Base-by-base conservation (phyloP, 2,888 invertebrate genomes). In the Hydroisotoma schaefferi region DNA sequence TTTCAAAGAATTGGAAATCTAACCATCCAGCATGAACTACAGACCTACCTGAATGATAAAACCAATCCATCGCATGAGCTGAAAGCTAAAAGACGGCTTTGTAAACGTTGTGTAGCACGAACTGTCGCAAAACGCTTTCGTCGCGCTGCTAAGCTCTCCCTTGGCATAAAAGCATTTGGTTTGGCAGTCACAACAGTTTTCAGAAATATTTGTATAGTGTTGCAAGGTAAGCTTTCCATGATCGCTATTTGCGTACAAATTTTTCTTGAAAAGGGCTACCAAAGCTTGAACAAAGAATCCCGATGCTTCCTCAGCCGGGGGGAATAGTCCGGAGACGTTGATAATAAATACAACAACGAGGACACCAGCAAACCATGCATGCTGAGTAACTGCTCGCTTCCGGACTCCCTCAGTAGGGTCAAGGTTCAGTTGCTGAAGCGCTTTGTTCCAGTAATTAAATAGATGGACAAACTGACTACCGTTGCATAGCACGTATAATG, bases 361-460 rank as follows among this genome's bases (percentile, higher is more conserved):
- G 15, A 59, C 18, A 1, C 48, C 15, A 2, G 28, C 48, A 47
- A 59, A 59, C 10, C 54, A 29, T 3, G 48, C 43, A n/a, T 25
- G 18, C 8, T 48, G 54, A 2, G 40, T 37, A 4, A 59, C 40
- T 22, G 20, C 27, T 2, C n/a, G 15, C 4, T 20, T 5, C 1
- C 29, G 28, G 47, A 55, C 54, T 2, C 49, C 55, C 1, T 33
- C 22, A 1, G 59, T 59, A 10, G 59, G 48, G 37, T 54, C 59
- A 4, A 54, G 20, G 20, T 54, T 54, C 18, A 59, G 23, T 27
- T 59, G 59, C 54, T 54, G 54, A 6, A 59, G 54, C 1, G 59
- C 59, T 29, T 54, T 48, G 25, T 59, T 59, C 28, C 54, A 53
- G 22, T 26, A 22, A 20, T 59, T 59, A 29, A 48, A 59, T 25